phyloP scores from a whole-genome alignment of 2,797 vertebrate genomes.

The Chelon auratus region DNA sequence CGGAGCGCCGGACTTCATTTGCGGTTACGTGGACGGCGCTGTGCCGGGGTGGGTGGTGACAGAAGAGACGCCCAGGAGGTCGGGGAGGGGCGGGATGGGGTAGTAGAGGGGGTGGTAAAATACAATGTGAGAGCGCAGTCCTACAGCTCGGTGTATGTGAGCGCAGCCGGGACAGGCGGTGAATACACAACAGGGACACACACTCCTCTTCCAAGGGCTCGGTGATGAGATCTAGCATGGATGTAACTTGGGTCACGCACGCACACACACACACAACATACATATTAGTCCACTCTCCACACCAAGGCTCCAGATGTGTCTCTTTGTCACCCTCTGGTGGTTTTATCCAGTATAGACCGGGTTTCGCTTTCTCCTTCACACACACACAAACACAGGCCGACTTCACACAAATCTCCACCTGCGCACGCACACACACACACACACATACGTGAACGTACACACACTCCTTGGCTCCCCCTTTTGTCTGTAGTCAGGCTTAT shows the following conservation, averaged over 20 bases:
- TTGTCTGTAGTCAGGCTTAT: conserved; percentile 88
- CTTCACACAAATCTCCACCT: conserved; percentile 44
- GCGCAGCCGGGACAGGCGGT: conserved; percentile 63
- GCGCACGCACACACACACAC: conserved; percentile 7
- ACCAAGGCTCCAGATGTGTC: conserved; percentile 53
- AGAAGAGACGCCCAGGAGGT: conserved; percentile 36
- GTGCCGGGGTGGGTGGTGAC: conserved; percentile 34
- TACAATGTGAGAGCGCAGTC: conserved; percentile 60
- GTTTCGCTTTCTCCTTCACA: conserved; percentile 24
- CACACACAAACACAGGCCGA: conserved; percentile 47
- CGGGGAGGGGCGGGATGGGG: not conserved
- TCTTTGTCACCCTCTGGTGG: conserved; percentile 78
- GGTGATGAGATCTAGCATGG: conserved; percentile 50
- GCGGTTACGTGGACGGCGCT: conserved; percentile 35
- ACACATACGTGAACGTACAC: conserved; percentile 51
- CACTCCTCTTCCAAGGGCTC: conserved; percentile 54
- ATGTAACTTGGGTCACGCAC: conserved; percentile 51
- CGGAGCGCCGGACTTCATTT: conserved; percentile 32
- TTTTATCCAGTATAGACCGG: conserved; percentile 60
- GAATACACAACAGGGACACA: conserved; percentile 58
- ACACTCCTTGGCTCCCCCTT: conserved; percentile 69
- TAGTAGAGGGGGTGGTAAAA: conserved; percentile 28
- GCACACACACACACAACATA: conserved; percentile 63
- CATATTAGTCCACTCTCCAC: conserved; percentile 54
- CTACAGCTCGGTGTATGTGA: conserved; percentile 59